Base-by-base conservation (phyloP, 2,888 invertebrate genomes). In the Tribolium freemani region DNA sequence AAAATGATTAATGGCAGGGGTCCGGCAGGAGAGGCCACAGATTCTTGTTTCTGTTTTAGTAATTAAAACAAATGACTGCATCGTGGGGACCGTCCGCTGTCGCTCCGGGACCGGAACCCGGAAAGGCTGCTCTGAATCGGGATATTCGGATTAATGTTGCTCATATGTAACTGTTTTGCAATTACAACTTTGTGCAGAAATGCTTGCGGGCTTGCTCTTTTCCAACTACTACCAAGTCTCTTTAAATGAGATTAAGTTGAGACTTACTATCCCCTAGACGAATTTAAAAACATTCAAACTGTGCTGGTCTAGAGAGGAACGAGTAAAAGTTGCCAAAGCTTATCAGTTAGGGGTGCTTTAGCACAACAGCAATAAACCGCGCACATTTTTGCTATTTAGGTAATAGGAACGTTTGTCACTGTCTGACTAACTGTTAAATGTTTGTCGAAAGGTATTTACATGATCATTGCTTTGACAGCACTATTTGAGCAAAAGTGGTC, bases 31-130 rank as follows among this genome's bases (percentile, higher is more conserved):
- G 78, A 77, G 78, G 78, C 81, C 82, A 76, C 82, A 80, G 80
- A 82, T 81, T 81, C 81, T 80, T 82, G 82, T 82, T 82, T 80
- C 81, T 81, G 80, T 80, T 81, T 81, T 78, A 80, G 81, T 81
- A 82, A 82, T 82, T 82, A 82, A 82, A 82, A 82, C 79, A 81
- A 82, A 82, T 82, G 81, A 78, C 79, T 77, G 77, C 79, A 74
- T 78, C 75, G 79, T 75, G 78, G 76, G 77, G 77, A 76, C 77
- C 69, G 76, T 75, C 76, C 80, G 77, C 78, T 78, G 80, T 80
- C 80, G 78, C 78, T 77, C 73, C 75, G 72, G 77, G 79, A 73
- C 80, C 80, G 80, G 80, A 80, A 80, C 77, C 76, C 76, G 77
- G 78, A 77, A 78, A 78, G 77, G 78, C 76, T 74, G 75, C 76